Percentiles rank a stretch among this genome's conserved stretches.
Evolutionary conservation across 2,888 invertebrate genomes (phyloP).

Genomic region (Ferdinandea cuprea): DNA sequence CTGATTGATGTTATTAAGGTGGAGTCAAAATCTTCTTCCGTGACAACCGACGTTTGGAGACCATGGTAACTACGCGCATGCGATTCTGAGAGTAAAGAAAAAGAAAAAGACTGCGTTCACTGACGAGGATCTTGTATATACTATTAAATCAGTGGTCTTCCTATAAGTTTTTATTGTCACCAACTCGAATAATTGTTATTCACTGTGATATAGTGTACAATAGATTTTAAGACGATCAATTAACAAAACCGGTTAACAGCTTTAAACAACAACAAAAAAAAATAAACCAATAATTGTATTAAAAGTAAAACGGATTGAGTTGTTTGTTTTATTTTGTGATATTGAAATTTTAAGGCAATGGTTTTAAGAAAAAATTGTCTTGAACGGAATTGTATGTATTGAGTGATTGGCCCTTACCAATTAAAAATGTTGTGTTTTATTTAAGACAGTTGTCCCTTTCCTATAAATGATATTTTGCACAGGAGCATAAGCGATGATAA

Average conservation of each 20-base stretch:
- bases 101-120: constrained; percentile 38
- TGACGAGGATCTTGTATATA: constrained; percentile 22
- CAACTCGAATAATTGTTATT: constrained; percentile 51
- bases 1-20: constrained; percentile 53
- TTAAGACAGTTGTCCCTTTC: no score
- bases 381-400: no score
- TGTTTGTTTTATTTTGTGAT: not conserved
- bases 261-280: constrained; percentile 49
- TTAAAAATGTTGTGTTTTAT: no score
- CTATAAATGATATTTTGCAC: no score
- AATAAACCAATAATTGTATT: constrained; percentile 28
- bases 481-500: no score
- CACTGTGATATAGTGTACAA: constrained; percentile 65
- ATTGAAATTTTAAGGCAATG: not conserved
- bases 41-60: constrained; percentile 54
- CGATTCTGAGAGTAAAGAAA: constrained; percentile 29
- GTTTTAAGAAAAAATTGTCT: no score
- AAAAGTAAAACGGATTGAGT: not conserved
- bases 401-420: no score
- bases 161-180: constrained; percentile 38
- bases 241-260: constrained; percentile 53
- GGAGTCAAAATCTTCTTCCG: constrained; percentile 42
- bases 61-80: constrained; percentile 37
- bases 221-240: constrained; percentile 34
- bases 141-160: constrained; percentile 41